Evolutionary conservation across 1,140 invertebrate genomes (phyloP), one percentile per base, ranked within the genome.

Genomic region (Zeugodacus cucurbitae): DNA sequence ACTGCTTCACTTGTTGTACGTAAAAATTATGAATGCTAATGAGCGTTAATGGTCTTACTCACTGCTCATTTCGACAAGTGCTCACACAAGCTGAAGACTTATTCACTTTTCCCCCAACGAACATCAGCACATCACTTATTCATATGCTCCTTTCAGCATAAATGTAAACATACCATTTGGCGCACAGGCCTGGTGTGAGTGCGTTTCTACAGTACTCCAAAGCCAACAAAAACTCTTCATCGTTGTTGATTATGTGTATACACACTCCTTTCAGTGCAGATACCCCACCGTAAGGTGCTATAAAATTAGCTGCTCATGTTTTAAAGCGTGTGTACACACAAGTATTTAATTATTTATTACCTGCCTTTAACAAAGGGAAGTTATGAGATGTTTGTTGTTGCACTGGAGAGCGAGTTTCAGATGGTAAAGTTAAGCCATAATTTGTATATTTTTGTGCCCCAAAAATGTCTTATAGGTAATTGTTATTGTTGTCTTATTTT

Each of bases 11-110:
- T 62, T 62, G 6, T 26, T 62, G 1, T 11, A 26, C 58, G 7
- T n/a, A n/a, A 22, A 62, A 62, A n/a, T 62, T 62, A 62, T 37
- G 22, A 74, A 74, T 74, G 34, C 67, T 74, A 74, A 74, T 74
- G 67, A 74, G 67, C 34, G 20, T 74, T 74, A 74, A 74, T 37
- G 67, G 17, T 34, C 22, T 3, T 32, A 34, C 67, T 41, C 32
- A 74, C 41, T 74, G 67, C 67, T 74, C 32, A 37, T 74, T 74
- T 74, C 67, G 67, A 74, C 32, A 20, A 14, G 32, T 74, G 67
- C 34, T 41, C 34, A 37, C 5, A 22, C 41, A 37, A 22, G 32
- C 20, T 74, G 32, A 37, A 74, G 22, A 74, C 17, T 2, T 37
- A 37, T 41, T 3, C 20, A 11, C 7, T 6, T 34, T 37, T 17